Conservation (phyloP, 2,888 invertebrate species). For the Didymodactylos carnosus region DNA sequence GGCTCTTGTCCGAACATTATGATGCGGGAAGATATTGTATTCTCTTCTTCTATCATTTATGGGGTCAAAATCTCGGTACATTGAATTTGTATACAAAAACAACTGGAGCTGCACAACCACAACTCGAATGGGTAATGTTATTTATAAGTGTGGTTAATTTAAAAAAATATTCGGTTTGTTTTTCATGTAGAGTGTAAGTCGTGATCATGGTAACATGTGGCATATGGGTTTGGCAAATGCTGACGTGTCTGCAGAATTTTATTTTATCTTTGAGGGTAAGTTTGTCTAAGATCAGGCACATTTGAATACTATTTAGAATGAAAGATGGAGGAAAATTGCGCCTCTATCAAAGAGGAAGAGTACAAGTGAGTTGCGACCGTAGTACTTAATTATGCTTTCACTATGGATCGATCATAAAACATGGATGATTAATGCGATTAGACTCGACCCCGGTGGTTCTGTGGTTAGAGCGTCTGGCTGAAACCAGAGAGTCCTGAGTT, state of each 20-base stretch:
- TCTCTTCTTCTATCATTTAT: conserved; percentile 9
- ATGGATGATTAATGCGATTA: too few relatives aligned
- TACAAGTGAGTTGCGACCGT: too few relatives aligned
- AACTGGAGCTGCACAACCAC: not conserved
- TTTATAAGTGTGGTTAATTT: too few relatives aligned
- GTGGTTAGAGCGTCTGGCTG: too few relatives aligned
- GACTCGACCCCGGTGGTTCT: too few relatives aligned
- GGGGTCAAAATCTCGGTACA: conserved; percentile 14
- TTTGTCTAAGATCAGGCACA: too few relatives aligned
- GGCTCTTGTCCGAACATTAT: conserved; percentile 10
- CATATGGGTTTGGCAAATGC: conserved; percentile 16
- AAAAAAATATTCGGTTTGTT: not conserved
- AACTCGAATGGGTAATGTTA: conserved; percentile 6
- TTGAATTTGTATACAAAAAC: conserved; percentile 15
- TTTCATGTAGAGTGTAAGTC: conserved; percentile 14
- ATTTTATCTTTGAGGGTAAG: conserved; percentile 16
- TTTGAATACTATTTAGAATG: too few relatives aligned
- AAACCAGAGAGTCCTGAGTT: too few relatives aligned
- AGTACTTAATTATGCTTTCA: too few relatives aligned
- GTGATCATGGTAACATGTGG: conserved; percentile 25
- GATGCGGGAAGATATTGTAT: conserved; percentile 7
- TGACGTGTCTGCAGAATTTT: conserved; percentile 6
- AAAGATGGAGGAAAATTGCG: too few relatives aligned
- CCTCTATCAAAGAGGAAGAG: too few relatives aligned
- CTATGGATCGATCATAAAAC: too few relatives aligned